Evolutionary conservation across 2,888 invertebrate species (phyloP).

Genomic region (Meta bourneti): DNA sequence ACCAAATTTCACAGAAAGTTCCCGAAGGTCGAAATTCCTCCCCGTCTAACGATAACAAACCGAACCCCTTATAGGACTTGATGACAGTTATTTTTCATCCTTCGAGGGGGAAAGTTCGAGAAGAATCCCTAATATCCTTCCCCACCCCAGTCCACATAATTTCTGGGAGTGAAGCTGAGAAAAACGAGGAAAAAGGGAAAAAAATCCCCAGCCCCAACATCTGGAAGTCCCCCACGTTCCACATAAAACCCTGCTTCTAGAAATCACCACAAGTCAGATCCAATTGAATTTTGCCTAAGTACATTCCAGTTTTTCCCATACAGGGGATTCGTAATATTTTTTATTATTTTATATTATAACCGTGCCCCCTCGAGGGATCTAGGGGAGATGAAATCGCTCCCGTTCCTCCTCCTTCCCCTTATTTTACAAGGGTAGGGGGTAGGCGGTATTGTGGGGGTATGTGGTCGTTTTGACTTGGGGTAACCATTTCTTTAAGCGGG

Average conservation of each 20-base stretch:
- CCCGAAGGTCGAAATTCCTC: background rate
- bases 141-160: conserved; percentile 21
- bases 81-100: conserved; percentile 65
- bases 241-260: conserved; percentile 13
- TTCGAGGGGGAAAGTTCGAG: background rate
- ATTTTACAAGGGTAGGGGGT: background rate
- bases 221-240: conserved; percentile 41
- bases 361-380: background rate
- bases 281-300: conserved; percentile 73
- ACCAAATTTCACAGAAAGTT: conserved; percentile 41
- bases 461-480: conserved; percentile 40
- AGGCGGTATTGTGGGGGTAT: conserved; percentile 9
- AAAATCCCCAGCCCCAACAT: conserved; percentile 10
- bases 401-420: conserved; percentile 9
- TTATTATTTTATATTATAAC: conserved; percentile 17
- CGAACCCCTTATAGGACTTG: conserved; percentile 22
- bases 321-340: conserved; percentile 19
- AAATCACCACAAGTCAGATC: conserved; percentile 66
- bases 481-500: conserved; percentile 2
- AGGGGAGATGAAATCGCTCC: background rate
- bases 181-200: conserved; percentile 6
- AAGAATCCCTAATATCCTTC: conserved; percentile 22
- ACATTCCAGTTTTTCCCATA: conserved; percentile 58
- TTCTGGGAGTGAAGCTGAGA: conserved; percentile 38
- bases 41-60: conserved; percentile 49